Conservation (phyloP, 2,113 vertebrate genomes). For the Ptychochromis oligacanthus region DNA sequence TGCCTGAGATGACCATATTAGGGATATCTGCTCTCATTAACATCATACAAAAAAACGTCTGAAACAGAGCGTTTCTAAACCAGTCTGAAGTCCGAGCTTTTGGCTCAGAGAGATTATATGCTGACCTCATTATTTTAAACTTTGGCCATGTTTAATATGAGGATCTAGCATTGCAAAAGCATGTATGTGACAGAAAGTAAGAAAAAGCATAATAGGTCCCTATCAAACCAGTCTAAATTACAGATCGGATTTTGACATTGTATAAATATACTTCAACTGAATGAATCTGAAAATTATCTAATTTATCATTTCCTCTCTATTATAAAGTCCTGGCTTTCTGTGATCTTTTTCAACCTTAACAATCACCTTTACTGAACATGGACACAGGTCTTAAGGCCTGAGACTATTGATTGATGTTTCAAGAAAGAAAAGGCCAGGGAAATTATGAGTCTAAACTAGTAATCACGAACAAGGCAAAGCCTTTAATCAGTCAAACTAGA, state of each 20-base stretch:
- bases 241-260: neutral
- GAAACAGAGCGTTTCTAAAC: no score
- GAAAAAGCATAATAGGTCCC: neutral
- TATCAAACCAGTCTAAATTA: neutral
- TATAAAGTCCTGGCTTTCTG: neutral
- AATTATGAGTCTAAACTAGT: constrained; percentile 37
- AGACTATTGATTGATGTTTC: neutral
- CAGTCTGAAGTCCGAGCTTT: neutral
- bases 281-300: neutral
- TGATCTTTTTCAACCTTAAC: accelerated
- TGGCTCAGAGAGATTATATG: neutral
- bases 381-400: neutral
- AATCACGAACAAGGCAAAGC: constrained; percentile 28
- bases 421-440: constrained; percentile 11
- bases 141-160: neutral
- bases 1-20: neutral
- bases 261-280: neutral
- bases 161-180: neutral
- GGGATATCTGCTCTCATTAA: neutral
- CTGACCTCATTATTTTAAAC: neutral
- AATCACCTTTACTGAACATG: neutral
- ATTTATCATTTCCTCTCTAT: neutral
- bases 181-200: neutral
- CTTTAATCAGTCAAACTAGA: constrained; percentile 51
- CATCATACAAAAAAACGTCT: neutral